These are phyloP conservation scores for Petrocephalus sullivani DNA, from an alignment of 2,797 vertebrate genomes.

Conservation along the genomic window DNA sequence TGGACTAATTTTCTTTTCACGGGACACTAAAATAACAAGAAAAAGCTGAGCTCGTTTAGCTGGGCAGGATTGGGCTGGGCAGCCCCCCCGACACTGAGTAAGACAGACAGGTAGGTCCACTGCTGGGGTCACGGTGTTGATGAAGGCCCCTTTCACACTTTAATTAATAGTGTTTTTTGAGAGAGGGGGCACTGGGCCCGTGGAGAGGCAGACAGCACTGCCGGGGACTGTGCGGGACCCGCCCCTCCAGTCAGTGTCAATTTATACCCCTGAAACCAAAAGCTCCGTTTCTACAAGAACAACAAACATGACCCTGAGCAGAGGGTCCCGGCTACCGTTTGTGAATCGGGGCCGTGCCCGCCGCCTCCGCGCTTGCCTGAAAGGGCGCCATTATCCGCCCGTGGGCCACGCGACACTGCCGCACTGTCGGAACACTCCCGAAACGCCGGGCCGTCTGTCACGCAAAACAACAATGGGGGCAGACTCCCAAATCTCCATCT, in stretches of 20 bases:
- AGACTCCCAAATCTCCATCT: background rate
- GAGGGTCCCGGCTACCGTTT: conserved; percentile 60
- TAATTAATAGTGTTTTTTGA: conserved; percentile 72
- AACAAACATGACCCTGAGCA: conserved; percentile 67
- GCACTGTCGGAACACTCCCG: conserved; percentile 4
- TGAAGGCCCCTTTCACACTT: conserved; percentile 71
- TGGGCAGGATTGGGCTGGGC: conserved; percentile 33
- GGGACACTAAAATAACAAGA: conserved; percentile 50
- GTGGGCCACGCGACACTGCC: conserved; percentile 1
- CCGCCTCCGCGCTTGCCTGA: conserved; percentile 42
- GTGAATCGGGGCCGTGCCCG: conserved; percentile 43
- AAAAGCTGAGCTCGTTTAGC: conserved; percentile 39
- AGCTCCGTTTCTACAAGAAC: conserved; percentile 61
- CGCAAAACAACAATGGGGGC: background rate
- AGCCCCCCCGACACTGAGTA: conserved; percentile 54
- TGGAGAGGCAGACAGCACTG: conserved; percentile 40
- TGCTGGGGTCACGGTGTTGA: conserved; percentile 57
- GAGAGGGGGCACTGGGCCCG: conserved; percentile 42
- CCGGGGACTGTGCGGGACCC: conserved; percentile 10
- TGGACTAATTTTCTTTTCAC: conserved; percentile 57
- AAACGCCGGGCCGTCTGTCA: background rate
- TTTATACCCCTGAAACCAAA: conserved; percentile 61
- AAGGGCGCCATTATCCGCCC: conserved; percentile 58
- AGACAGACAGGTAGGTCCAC: conserved; percentile 61
- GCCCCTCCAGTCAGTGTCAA: conserved; percentile 50